Evolutionary conservation across 1,140 invertebrate species (phyloP).

Genomic region (Drosophila grimshawi): DNA sequence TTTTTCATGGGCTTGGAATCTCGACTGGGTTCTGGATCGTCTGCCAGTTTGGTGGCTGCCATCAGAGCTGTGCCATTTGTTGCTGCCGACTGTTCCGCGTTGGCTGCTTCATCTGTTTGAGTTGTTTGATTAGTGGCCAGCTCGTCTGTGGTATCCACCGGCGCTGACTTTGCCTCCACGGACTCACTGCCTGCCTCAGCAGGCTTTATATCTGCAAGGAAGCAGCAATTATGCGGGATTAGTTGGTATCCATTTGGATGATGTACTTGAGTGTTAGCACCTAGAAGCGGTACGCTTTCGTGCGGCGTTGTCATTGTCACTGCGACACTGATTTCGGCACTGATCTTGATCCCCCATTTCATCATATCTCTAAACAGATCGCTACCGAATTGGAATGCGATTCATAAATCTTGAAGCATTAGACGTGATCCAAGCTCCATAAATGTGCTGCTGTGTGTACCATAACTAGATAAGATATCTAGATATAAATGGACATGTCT

Average conservation of each 20-base stretch:
- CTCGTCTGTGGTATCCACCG: neutral
- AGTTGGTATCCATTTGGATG: neutral
- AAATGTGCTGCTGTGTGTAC: neutral
- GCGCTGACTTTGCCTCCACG: neutral
- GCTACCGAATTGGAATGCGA: neutral
- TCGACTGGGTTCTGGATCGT: neutral
- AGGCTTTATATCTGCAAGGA: slow-evolving; percentile 57
- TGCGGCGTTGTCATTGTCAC: slow-evolving; percentile 41
- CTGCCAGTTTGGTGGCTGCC: slow-evolving; percentile 29
- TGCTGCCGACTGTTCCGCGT: neutral
- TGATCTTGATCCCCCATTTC: slow-evolving; percentile 40
- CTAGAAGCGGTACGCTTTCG: slow-evolving; percentile 62
- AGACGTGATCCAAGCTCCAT: too few relatives aligned
- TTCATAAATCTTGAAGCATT: neutral
- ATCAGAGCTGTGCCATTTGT: slow-evolving; percentile 48
- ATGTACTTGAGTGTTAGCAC: slow-evolving; percentile 18
- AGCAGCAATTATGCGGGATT: neutral
- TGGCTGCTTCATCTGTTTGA: neutral
- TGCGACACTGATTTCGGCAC: neutral
- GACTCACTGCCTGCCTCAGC: slow-evolving; percentile 25
- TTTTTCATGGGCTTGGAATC: slow-evolving; percentile 35
- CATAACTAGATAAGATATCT: neutral
- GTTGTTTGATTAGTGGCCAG: too few relatives aligned
- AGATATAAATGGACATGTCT: neutral
- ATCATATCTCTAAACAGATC: slow-evolving; percentile 14